Evolutionary conservation across 2,797 vertebrate genomes (phyloP).

Genomic region (Leucoraja ocellata): DNA sequence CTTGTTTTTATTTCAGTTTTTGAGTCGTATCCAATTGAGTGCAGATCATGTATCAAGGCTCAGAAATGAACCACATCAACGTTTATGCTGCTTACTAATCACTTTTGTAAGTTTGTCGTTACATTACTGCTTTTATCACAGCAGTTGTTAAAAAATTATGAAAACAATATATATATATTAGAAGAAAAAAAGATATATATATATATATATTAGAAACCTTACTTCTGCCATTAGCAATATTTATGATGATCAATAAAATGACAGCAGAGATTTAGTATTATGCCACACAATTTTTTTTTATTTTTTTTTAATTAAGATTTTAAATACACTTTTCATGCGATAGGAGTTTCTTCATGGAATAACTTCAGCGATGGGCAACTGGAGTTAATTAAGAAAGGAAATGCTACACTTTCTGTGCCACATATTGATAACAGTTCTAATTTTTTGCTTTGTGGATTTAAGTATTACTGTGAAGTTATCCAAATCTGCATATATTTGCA

Average conservation of each 20-base stretch:
- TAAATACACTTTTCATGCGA: not conserved
- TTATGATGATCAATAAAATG: not conserved
- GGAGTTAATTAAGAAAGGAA: not conserved
- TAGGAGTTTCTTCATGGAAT: not conserved
- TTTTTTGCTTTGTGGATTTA: not conserved
- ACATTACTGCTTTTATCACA: not conserved
- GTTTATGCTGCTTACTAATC: not conserved
- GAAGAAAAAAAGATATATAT: not conserved
- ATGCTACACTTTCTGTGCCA: slow-evolving; percentile 8
- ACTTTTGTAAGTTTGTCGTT: not conserved
- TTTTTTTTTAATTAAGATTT: not conserved
- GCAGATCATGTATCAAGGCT: too few relatives aligned
- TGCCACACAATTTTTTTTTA: too few relatives aligned
- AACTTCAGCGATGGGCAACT: not conserved
- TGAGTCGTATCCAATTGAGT: too few relatives aligned
- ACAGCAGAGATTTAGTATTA: not conserved
- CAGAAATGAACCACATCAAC: too few relatives aligned
- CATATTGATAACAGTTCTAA: not conserved
- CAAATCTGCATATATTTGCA: not conserved
- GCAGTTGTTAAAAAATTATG: not conserved
- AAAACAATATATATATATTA: too few relatives aligned
- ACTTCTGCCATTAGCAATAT: not conserved
- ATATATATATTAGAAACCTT: not conserved
- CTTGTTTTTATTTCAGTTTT: too few relatives aligned
- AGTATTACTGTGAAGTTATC: not conserved